These are phyloP conservation scores for Pachyseris speciosa DNA, from an alignment of 64 coral and sea anemone genomes.

Conservation along the genomic window DNA sequence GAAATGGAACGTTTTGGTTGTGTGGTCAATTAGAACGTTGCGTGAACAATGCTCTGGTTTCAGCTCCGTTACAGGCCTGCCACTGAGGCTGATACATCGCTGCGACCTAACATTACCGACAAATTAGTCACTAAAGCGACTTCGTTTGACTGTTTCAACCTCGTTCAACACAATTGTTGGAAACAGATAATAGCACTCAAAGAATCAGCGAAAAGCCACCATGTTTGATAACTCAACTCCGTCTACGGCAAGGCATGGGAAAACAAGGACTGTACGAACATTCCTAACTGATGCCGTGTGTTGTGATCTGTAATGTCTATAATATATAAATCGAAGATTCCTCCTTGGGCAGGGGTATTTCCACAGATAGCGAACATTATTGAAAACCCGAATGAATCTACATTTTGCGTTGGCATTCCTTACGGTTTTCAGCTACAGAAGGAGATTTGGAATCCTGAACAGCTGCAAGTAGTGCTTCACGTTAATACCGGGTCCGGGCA, in stretches of 20 bases:
- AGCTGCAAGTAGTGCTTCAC: conserved; percentile 59
- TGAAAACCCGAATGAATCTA: conserved; percentile 34
- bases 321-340: conserved; percentile 80
- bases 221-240: too few relatives aligned
- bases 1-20: background rate
- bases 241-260: background rate
- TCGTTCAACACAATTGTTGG: too few relatives aligned
- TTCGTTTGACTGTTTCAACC: background rate
- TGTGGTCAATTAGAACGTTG: background rate
- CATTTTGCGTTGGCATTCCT: conserved; percentile 66
- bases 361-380: conserved; percentile 66
- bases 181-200: too few relatives aligned
- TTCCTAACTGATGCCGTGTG: too few relatives aligned
- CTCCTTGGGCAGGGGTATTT: conserved; percentile 62
- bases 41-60: background rate
- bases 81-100: background rate
- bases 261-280: background rate
- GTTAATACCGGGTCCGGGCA: conserved; percentile 54
- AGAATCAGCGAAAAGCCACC: too few relatives aligned
- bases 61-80: too few relatives aligned
- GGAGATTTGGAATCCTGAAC: conserved; percentile 77
- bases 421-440: conserved; percentile 90
- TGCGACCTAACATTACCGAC: background rate
- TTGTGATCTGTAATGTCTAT: conserved; percentile 21
- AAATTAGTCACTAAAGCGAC: background rate